A percentile compares a stretch with the other conserved stretches of the same genome.
phyloP scores from a whole-genome alignment of 2,113 vertebrate genomes.

The Barnardius zonarius region DNA sequence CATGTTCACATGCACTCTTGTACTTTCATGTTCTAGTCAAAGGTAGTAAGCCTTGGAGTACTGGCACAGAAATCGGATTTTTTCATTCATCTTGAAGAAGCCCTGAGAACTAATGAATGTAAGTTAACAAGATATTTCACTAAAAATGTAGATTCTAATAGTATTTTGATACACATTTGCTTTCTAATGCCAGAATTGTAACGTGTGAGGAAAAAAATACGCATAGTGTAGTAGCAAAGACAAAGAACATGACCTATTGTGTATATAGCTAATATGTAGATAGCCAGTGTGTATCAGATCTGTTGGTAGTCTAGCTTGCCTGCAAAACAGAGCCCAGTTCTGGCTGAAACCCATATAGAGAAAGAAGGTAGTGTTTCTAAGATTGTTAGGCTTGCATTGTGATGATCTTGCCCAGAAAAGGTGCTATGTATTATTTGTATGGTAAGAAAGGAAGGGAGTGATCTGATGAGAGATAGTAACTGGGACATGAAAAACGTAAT shows the following conservation, averaged over 20 bases:
- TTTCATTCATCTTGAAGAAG: constrained; percentile 80
- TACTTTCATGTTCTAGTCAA: constrained; percentile 80
- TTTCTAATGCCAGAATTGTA: not conserved
- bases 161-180: not conserved
- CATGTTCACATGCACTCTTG: not conserved
- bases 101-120: constrained; percentile 77
- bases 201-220: rapidly evolving
- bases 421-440: not conserved
- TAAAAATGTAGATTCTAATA: not conserved
- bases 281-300: not conserved
- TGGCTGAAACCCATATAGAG: not conserved
- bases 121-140: constrained; percentile 70
- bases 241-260: not conserved
- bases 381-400: not conserved
- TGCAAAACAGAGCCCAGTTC: not conserved
- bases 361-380: not conserved
- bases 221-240: not conserved
- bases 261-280: not conserved
- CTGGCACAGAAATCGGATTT: constrained; percentile 87
- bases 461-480: not conserved
- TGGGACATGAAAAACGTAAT: not conserved
- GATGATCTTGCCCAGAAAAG: not conserved
- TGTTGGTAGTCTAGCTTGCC: not conserved
- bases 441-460: not conserved
- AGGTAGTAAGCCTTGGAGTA: constrained; percentile 82